phyloP scores from a whole-genome alignment of 2,113 vertebrate species.

The Muntiacus reevesi region DNA sequence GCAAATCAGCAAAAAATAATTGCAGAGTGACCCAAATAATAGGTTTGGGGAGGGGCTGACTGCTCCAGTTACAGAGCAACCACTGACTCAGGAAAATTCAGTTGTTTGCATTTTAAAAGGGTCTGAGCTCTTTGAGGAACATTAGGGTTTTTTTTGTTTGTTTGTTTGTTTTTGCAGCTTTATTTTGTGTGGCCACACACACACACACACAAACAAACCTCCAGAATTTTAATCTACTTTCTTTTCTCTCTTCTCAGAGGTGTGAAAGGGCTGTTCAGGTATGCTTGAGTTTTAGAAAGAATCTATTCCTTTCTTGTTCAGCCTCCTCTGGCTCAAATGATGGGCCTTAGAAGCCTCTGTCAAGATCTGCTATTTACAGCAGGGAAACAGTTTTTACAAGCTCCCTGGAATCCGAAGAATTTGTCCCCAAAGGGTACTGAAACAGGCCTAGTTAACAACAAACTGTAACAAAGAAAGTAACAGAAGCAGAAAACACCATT shows the following conservation, averaged over 20 bases:
- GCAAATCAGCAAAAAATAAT: not conserved
- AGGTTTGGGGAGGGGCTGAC: accelerated
- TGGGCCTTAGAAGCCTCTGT: not conserved
- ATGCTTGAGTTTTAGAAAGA: not conserved
- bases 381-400: not conserved
- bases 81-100: not conserved
- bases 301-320: not conserved
- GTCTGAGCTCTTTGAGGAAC: not conserved
- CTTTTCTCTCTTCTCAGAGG: not conserved
- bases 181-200: not conserved
- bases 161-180: not conserved
- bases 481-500: not conserved
- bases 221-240: not conserved
- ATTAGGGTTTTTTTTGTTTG: not conserved
- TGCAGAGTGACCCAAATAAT: not conserved
- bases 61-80: not conserved
- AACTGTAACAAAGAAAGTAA: not conserved
- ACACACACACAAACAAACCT: not conserved
- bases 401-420: not conserved
- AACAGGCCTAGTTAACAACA: not conserved
- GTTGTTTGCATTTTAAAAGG: not conserved
- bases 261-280: not conserved
- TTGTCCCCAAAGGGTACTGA: not conserved
- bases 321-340: not conserved
- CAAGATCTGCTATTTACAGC: not conserved